Evolutionary conservation across 2,113 vertebrate genomes (phyloP).

Genomic region (Tautogolabrus adspersus): DNA sequence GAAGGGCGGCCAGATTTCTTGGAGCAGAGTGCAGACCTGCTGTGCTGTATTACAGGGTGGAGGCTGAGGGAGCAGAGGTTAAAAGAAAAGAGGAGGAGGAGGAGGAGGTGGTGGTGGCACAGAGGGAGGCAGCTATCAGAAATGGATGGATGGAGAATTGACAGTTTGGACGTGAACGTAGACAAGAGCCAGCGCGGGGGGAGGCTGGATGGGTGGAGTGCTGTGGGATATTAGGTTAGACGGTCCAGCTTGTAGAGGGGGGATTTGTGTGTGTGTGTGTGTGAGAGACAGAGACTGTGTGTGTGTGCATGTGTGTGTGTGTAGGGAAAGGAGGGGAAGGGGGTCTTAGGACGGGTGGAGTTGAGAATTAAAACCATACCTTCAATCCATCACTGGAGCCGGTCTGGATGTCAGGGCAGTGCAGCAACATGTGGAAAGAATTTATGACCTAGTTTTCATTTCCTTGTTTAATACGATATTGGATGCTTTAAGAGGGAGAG

Average conservation of each 20-base stretch:
- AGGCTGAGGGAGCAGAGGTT: slow-evolving; percentile 23
- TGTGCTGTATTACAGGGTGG: slow-evolving; percentile 40
- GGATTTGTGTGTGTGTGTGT: not conserved
- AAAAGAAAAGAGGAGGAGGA: not conserved
- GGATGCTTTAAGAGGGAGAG: slow-evolving; percentile 49
- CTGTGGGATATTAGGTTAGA: slow-evolving; percentile 64
- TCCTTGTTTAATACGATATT: slow-evolving; percentile 80
- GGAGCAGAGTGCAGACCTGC: slow-evolving; percentile 33
- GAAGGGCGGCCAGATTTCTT: slow-evolving; percentile 21
- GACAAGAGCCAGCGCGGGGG: slow-evolving; percentile 54
- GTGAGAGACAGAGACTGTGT: slow-evolving; percentile 14
- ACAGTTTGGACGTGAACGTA: slow-evolving; percentile 52
- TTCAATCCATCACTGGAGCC: slow-evolving; percentile 78
- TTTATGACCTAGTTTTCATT: slow-evolving; percentile 87
- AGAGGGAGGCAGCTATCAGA: slow-evolving; percentile 9
- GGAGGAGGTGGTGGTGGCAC: not conserved
- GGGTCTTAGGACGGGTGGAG: slow-evolving; percentile 28
- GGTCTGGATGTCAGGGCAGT: slow-evolving; percentile 70
- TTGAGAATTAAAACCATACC: slow-evolving; percentile 81
- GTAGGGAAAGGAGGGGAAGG: not conserved
- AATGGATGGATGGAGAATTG: slow-evolving; percentile 46
- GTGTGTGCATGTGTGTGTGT: slow-evolving; percentile 30
- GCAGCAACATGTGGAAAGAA: slow-evolving; percentile 86
- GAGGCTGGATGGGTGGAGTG: slow-evolving; percentile 51
- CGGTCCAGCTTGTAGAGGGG: slow-evolving; percentile 29